Evolutionary conservation across 53 echinoderm and acorn worm genomes (phyloP).

Genomic region (Pentamera pediparva): DNA sequence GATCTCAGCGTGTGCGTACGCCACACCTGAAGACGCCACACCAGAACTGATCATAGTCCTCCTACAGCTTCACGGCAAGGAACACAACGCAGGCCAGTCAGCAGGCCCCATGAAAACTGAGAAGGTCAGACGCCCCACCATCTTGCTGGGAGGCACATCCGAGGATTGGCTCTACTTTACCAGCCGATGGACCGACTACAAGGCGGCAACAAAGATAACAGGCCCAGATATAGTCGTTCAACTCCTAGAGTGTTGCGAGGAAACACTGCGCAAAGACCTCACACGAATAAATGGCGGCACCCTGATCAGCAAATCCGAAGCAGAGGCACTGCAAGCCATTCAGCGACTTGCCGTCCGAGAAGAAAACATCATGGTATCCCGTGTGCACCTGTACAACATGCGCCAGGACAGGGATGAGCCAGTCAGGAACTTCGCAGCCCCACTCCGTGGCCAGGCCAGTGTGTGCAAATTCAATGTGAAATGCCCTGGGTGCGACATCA

Average conservation of each 20-base stretch:
- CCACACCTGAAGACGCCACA: too few species aligned
- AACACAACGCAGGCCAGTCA: constrained; percentile 24
- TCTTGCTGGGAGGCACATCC: constrained; percentile 27
- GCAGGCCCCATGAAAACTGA: constrained; percentile 39
- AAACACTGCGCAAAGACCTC: constrained; percentile 49
- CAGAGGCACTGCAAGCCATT: constrained; percentile 32
- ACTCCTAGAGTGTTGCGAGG: constrained; percentile 63
- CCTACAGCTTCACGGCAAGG: constrained; percentile 14
- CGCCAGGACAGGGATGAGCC: constrained; percentile 44
- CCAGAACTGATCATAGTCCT: too few species aligned
- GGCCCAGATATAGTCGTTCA: constrained; percentile 49
- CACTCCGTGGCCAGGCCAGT: constrained; percentile 42
- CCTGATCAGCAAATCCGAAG: constrained; percentile 41
- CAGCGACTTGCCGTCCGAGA: constrained; percentile 39
- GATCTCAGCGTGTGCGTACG: too few species aligned
- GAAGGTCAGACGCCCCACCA: constrained; percentile 36
- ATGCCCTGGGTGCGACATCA: background rate
- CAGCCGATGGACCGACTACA: constrained; percentile 46
- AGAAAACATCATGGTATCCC: constrained; percentile 56
- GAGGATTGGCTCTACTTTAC: constrained; percentile 49
- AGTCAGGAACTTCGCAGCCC: constrained; percentile 37
- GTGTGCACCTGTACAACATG: constrained; percentile 49
- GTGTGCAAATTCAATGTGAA: constrained; percentile 23
- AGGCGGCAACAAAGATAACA: constrained; percentile 38
- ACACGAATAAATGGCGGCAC: constrained; percentile 32